phyloP scores from a whole-genome alignment of 2,113 vertebrate species.

The Microtus pennsylvanicus region DNA sequence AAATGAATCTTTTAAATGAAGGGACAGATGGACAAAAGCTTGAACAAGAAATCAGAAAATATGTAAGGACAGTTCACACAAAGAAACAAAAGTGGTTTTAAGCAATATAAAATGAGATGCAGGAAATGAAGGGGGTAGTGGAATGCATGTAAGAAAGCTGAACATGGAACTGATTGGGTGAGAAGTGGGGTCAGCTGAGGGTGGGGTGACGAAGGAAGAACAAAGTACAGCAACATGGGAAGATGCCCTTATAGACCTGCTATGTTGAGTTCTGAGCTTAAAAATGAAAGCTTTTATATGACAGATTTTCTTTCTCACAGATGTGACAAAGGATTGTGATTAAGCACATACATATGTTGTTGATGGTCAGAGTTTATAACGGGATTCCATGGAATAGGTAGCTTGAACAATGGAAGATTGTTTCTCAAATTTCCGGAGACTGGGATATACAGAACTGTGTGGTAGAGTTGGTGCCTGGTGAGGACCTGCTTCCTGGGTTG shows the following conservation, averaged over 20 bases:
- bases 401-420: background rate
- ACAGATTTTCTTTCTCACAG: background rate
- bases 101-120: background rate
- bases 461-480: background rate
- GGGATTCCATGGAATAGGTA: background rate
- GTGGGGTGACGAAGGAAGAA: background rate
- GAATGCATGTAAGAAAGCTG: background rate
- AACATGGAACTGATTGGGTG: background rate
- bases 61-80: background rate
- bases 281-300: background rate
- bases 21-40: background rate
- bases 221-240: background rate
- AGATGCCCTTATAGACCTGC: background rate
- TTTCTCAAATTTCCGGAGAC: too few species aligned
- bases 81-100: background rate
- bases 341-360: background rate
- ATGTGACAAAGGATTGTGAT: background rate
- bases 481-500: background rate
- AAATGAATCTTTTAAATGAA: background rate
- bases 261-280: background rate
- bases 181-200: background rate
- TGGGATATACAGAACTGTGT: background rate
- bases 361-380: background rate
- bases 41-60: background rate
- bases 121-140: background rate